Evolutionary conservation across 2,113 vertebrate genomes (phyloP).

Genomic region (Siphamia tubifer): DNA sequence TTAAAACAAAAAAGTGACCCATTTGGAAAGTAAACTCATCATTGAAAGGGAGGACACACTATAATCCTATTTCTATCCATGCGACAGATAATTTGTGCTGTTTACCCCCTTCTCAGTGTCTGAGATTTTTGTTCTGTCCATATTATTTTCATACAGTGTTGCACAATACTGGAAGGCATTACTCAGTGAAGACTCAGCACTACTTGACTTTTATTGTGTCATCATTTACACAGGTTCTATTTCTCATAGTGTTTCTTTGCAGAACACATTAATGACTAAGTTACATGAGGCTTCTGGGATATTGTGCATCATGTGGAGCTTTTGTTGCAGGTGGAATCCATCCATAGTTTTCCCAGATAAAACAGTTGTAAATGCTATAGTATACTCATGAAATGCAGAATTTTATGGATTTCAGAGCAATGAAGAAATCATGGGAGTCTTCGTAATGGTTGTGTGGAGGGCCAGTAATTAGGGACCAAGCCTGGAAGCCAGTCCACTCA

Average conservation of each 20-base stretch:
- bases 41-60: neutral
- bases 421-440: too few relatives aligned
- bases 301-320: constrained; percentile 15
- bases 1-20: neutral
- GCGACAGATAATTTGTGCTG: neutral
- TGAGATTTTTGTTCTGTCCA: neutral
- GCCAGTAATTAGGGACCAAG: too few relatives aligned
- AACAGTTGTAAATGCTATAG: neutral
- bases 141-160: neutral
- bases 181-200: neutral
- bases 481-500: too few relatives aligned
- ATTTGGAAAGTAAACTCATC: neutral
- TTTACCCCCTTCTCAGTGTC: neutral
- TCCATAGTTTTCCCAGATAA: neutral
- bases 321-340: neutral
- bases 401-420: neutral
- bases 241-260: neutral
- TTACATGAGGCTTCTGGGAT: constrained; percentile 30
- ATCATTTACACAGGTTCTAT: neutral
- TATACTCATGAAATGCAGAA: neutral
- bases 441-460: too few relatives aligned
- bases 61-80: constrained; percentile 20
- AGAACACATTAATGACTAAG: constrained; percentile 7
- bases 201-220: constrained; percentile 1
- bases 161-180: neutral